Evolutionary conservation across 2,797 vertebrate species (phyloP).

Genomic region (Lemur catta): DNA sequence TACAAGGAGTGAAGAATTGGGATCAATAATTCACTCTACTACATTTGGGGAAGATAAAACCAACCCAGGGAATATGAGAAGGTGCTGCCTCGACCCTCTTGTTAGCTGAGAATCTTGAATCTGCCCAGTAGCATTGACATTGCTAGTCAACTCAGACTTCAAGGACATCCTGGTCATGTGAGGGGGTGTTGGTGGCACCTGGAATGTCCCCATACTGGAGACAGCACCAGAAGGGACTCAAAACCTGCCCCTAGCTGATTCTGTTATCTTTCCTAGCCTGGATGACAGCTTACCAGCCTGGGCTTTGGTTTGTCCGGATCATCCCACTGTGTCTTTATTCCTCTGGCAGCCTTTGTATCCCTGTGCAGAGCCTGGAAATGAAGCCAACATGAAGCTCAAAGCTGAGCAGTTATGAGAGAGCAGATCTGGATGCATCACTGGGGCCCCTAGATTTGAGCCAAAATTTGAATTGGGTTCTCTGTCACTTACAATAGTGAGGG

Average conservation of each 20-base stretch:
- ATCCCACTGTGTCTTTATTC: neutral
- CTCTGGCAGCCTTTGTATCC: neutral
- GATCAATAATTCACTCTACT: neutral
- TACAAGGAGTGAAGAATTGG: neutral
- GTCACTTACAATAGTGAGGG: neutral
- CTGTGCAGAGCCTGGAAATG: neutral
- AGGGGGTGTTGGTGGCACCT: accelerated
- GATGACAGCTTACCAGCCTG: neutral
- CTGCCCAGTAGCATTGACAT: neutral
- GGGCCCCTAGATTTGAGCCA: neutral
- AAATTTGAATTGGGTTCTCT: neutral
- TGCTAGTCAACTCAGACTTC: neutral
- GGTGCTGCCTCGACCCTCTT: neutral
- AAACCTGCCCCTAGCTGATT: too few relatives aligned
- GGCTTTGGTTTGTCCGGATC: neutral
- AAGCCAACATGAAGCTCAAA: neutral
- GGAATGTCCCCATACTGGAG: neutral
- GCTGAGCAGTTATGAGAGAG: neutral
- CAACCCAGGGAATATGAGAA: neutral
- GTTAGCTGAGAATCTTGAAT: neutral
- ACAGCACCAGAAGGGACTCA: neutral
- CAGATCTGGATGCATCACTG: neutral
- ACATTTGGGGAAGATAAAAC: neutral
- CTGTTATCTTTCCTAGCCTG: neutral
- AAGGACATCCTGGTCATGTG: neutral